Evolutionary conservation across 2,888 invertebrate species (phyloP), one percentile per base, ranked within the genome.

Genomic region (Phyllotreta striolata): DNA sequence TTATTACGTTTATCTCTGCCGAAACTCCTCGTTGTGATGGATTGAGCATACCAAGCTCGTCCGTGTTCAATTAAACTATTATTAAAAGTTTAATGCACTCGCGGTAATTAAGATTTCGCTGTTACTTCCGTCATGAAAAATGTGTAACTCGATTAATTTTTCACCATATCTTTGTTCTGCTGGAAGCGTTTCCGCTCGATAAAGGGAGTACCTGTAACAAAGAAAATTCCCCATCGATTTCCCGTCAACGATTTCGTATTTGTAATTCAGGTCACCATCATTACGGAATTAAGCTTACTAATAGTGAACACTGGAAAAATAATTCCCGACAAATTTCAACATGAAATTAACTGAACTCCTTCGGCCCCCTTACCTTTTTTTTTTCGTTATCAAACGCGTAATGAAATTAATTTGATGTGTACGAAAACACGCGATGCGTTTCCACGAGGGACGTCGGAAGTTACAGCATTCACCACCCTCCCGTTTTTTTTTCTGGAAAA

Each of bases 1-100:
- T 60, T 60, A 60, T 60, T 43, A 60, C 52, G 44, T 52, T 60
- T 60, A 60, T 60, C 43, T 52, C 59, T 39, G n/a, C 38, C 7
- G 24, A 60, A 60, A 60, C 43, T 60, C 24, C 2, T 60, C 60
- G 37, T 52, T 35, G 44, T 37, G 44, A 60, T 9, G 52, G 13
- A 39, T 39, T 38, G 13, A 52, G 13, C 52, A 52, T 52, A 1
- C 39, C 52, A 9, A 52, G 39, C 34, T 38, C 39, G 7, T 38
- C 34, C 52, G 38, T 52, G 52, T 14, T 12, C 52, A 52, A 35
- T 49, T 49, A 49, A n/a, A 35, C 9, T 44, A 24, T 24, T 24
- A 24, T 24, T 24, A 24, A 24, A 24, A 24, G 2, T 24, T 24
- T 24, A 24, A 24, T 24, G 24, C 4, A 24, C 24, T 24, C 24